Percentiles rank a stretch among this genome's conserved stretches.
phyloP scores from a whole-genome alignment of 2,888 invertebrate genomes.

The Cantharis nigra region DNA sequence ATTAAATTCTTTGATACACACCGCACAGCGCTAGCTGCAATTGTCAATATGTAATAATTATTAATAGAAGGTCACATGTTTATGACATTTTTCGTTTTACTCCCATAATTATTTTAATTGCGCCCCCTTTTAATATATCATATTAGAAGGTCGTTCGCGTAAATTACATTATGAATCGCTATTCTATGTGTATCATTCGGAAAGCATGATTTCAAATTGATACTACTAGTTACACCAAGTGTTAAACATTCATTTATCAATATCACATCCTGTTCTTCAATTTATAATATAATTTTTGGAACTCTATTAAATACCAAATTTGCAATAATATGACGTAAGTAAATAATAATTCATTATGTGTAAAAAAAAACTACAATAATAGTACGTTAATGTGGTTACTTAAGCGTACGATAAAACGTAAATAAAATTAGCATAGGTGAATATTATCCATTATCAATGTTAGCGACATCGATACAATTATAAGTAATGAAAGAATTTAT shows the following conservation, averaged over 20 bases:
- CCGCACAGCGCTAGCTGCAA: slow-evolving; percentile 21
- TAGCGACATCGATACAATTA: background rate
- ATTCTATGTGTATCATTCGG: background rate
- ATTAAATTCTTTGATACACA: slow-evolving; percentile 28
- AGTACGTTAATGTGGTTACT: background rate
- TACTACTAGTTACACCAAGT: background rate
- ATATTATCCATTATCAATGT: background rate
- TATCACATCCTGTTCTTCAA: background rate
- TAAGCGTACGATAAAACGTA: background rate
- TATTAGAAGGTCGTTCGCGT: slow-evolving; percentile 9
- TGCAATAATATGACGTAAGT: background rate
- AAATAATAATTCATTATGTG: background rate
- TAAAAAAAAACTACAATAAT: background rate
- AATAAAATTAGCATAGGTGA: background rate
- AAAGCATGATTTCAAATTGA: background rate
- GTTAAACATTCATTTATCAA: background rate
- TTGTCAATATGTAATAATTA: slow-evolving; percentile 21
- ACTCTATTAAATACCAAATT: background rate
- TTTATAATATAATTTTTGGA: background rate
- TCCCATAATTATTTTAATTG: slow-evolving; percentile 14
- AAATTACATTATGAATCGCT: background rate
- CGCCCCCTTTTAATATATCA: slow-evolving; percentile 3
- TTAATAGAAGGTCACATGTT: slow-evolving; percentile 4
- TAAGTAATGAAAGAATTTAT: background rate
- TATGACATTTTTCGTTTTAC: slow-evolving; percentile 11